phyloP scores from a whole-genome alignment of 2,888 invertebrate genomes.

The Chrysodeixis includens region DNA sequence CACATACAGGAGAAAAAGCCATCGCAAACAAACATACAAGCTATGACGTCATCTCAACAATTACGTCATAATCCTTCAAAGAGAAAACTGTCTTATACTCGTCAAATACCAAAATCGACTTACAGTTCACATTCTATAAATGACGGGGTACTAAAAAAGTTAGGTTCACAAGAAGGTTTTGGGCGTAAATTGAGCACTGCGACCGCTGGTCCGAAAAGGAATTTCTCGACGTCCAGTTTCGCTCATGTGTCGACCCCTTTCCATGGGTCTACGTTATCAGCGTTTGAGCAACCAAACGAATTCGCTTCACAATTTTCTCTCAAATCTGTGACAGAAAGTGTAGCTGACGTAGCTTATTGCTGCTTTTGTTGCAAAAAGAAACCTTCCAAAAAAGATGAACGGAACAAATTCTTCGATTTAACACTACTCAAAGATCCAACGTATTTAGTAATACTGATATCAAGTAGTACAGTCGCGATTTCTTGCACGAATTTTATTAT shows the following conservation, averaged over 20 bases:
- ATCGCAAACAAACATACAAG: slow-evolving; percentile 59
- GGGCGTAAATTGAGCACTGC: slow-evolving; percentile 75
- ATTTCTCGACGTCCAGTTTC: slow-evolving; percentile 94
- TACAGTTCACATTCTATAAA: slow-evolving; percentile 90
- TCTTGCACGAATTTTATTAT: slow-evolving; percentile 97
- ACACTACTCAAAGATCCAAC: slow-evolving; percentile 92
- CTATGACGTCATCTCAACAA: slow-evolving; percentile 63
- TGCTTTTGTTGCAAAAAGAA: slow-evolving; percentile 80
- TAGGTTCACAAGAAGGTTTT: slow-evolving; percentile 80
- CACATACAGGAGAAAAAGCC: slow-evolving; percentile 52
- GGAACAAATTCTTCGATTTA: slow-evolving; percentile 92
- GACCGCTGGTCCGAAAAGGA: slow-evolving; percentile 88
- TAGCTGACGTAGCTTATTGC: slow-evolving; percentile 83
- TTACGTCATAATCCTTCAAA: slow-evolving; percentile 77
- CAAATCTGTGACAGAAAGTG: slow-evolving; percentile 90
- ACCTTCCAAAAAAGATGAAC: slow-evolving; percentile 69
- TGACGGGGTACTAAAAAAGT: slow-evolving; percentile 84
- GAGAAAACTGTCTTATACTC: slow-evolving; percentile 76
- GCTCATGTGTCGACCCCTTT: slow-evolving; percentile 95
- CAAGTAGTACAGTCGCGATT: slow-evolving; percentile 95
- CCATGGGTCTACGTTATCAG: slow-evolving; percentile 94
- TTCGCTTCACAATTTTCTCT: slow-evolving; percentile 94
- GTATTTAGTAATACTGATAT: slow-evolving; percentile 94
- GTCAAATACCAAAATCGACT: slow-evolving; percentile 74
- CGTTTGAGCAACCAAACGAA: slow-evolving; percentile 92